Evolutionary conservation across 1,140 invertebrate species (phyloP), one percentile per base, ranked within the genome.

Genomic region (Elymnias hypermnestra): DNA sequence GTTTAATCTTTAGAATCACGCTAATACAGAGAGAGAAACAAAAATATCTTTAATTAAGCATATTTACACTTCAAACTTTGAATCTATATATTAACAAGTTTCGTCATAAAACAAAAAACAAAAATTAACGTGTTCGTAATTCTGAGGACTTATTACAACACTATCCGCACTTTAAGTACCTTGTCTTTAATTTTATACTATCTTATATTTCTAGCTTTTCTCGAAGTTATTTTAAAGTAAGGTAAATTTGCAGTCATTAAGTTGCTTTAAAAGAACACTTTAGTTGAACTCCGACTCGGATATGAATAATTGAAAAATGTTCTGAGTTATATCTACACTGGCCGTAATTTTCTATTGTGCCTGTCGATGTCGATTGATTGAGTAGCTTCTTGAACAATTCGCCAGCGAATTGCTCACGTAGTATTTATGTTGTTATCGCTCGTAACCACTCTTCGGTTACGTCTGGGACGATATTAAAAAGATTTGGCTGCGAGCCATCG

Each of bases 391-490:
- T 66, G 67, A 69, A 54, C 70, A 66, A 77, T 73, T 77, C 72
- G 72, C 66, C 54, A 57, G 47, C 58, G 66, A 62, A 71, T 54
- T 64, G 63, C 66, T 75, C 71, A 71, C 67, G 65, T 72, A 77
- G 81, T 81, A 79, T 66, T 77, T 79, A 71, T 79, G 74, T 83
- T 84, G 76, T 83, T 83, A 79, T 78, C 69, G 63, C 58, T 57
- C 55, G 64, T 73, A 73, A 77, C 76, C 69, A 77, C 70, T 83
- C 70, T 68, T 71, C 68, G 69, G 63, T 72, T 70, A 63, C 72
- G 70, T 77, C 70, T 72, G 67, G 63, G 72, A 72, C 66, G 72
- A 85, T 85, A 85, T 85, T 83, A 85, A 85, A 85, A 83, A 83
- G 76, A 82, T 83, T 83, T 85, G 81, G 81, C 81, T 79, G 52